Percentiles rank a stretch among this genome's conserved stretches.
These are phyloP conservation scores for Trypoxylus dichotomus DNA, from an alignment of 1,140 invertebrate genomes.

Conservation along the genomic window DNA sequence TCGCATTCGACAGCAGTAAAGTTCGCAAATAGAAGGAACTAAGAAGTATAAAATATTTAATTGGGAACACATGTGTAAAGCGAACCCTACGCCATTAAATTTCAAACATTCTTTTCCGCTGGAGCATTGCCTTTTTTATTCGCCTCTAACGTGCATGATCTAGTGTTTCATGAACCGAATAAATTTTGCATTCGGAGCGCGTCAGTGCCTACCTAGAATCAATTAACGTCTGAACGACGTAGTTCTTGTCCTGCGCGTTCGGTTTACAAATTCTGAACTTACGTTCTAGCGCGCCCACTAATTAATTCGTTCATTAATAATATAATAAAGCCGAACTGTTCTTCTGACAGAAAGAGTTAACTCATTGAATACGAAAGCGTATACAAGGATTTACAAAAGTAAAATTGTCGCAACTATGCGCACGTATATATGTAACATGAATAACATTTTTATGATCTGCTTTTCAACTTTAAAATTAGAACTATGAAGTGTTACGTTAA, in stretches of 20 bases:
- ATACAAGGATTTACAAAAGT: not conserved
- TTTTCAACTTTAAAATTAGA: too few species aligned
- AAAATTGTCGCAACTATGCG: too few species aligned
- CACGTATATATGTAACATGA: too few species aligned
- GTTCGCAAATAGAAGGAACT: not conserved
- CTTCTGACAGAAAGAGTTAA: not conserved
- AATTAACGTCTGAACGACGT: slow-evolving; percentile 4
- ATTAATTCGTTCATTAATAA: slow-evolving; percentile 25
- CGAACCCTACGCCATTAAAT: slow-evolving; percentile 11
- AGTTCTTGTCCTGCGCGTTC: not conserved
- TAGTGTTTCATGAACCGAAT: not conserved
- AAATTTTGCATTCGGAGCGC: slow-evolving; percentile 21
- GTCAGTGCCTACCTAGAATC: slow-evolving; percentile 1
- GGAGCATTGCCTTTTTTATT: not conserved
- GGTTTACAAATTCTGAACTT: slow-evolving; percentile 8
- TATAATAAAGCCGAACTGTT: not conserved
- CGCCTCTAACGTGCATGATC: not conserved
- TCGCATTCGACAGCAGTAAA: slow-evolving; percentile 4
- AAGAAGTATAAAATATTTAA: slow-evolving; percentile 17
- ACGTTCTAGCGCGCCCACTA: slow-evolving; percentile 14
- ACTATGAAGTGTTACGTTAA: too few species aligned
- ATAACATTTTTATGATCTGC: too few species aligned
- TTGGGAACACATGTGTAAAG: slow-evolving; percentile 10
- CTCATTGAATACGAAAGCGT: not conserved
- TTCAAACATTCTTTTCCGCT: slow-evolving; percentile 5